These are phyloP conservation scores for human (Homo sapiens) DNA, from an alignment of 2,113 vertebrate genomes.

Conservation along the genomic window GRCh38 chrX:123682001-123682500, in stretches of 20 bases:
- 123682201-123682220: not conserved
- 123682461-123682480: not conserved
- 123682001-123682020: too few relatives aligned
- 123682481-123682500: not conserved
- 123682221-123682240: not conserved
- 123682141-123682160: conserved; percentile 12
- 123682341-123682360: not conserved
- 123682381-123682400: not conserved
- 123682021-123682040: too few relatives aligned
- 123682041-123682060: too few relatives aligned
- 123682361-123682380: not conserved
- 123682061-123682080: not conserved
- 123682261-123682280: not conserved
- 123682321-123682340: not conserved
- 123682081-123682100: conserved; percentile 16
- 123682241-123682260: conserved; percentile 49
- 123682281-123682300: not conserved
- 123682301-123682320: conserved; percentile 8
- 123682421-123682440: not conserved
- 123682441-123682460: not conserved
- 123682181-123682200: not conserved
- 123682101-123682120: not conserved
- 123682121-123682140: not conserved
- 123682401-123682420: not conserved
- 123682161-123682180: conserved; percentile 23